Conservation (phyloP, 2,888 invertebrate genomes). For the Caenorhabditis sp. region DNA sequence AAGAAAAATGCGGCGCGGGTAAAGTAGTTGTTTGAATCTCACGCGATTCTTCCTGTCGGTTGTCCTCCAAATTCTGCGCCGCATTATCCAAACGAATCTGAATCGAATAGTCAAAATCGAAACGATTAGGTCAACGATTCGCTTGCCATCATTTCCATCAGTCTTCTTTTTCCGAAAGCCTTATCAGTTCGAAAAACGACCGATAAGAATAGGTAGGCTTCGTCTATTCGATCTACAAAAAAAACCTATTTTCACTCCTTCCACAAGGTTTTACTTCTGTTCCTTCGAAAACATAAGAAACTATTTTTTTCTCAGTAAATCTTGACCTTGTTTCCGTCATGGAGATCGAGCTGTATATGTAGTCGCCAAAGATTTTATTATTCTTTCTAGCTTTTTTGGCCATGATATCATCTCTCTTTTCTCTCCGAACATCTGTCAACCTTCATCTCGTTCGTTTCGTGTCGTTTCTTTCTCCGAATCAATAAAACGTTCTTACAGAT, state of each 20-base stretch:
- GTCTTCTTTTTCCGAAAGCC: slow-evolving; percentile 28
- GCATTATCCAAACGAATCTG: slow-evolving; percentile 21
- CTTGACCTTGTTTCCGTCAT: slow-evolving; percentile 3
- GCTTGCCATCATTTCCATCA: slow-evolving; percentile 28
- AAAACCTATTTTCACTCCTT: slow-evolving; percentile 1
- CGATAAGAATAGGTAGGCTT: slow-evolving; percentile 16
- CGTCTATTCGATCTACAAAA: slow-evolving; percentile 23
- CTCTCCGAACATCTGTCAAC: slow-evolving; percentile 42
- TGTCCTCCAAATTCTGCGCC: slow-evolving; percentile 7
- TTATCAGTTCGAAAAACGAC: slow-evolving; percentile 40
- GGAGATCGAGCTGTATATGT: no score
- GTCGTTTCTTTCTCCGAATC: not conserved
- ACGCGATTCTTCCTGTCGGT: not conserved
- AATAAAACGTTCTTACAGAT: slow-evolving; percentile 50
- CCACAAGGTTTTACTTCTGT: not conserved
- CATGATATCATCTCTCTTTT: slow-evolving; percentile 32
- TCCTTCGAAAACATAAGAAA: slow-evolving; percentile 1
- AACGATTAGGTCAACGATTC: slow-evolving; percentile 27
- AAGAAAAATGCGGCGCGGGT: slow-evolving; percentile 2
- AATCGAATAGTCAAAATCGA: slow-evolving; percentile 8
- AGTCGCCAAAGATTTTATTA: no score
- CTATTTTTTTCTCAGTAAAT: slow-evolving; percentile 1
- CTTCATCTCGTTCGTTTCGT: not conserved
- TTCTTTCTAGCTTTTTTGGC: slow-evolving; percentile 17
- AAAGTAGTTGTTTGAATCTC: not conserved